A percentile compares a stretch with the other conserved stretches of the same genome.
Evolutionary conservation across 2,797 vertebrate species (phyloP).

Genomic region (Merluccius polli): DNA sequence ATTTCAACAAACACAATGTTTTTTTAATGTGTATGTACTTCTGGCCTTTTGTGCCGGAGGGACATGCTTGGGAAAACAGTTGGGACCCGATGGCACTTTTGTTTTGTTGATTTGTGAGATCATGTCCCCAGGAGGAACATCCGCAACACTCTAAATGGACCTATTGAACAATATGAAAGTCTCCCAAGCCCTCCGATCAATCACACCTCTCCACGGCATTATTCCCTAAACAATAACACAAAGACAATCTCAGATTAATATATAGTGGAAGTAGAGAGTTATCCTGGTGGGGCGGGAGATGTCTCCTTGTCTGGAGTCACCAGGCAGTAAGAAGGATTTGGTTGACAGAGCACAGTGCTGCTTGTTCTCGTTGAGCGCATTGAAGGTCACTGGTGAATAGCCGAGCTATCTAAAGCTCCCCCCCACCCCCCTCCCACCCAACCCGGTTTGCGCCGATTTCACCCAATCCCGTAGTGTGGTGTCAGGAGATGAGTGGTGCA

Average conservation of each 20-base stretch:
- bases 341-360: slow-evolving; percentile 65
- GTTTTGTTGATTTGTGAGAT: slow-evolving; percentile 46
- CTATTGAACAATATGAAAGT: slow-evolving; percentile 59
- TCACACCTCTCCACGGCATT: slow-evolving; percentile 54
- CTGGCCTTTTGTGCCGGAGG: background rate
- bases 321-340: slow-evolving; percentile 66
- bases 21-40: background rate
- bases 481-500: slow-evolving; percentile 67
- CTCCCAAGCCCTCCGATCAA: slow-evolving; percentile 57
- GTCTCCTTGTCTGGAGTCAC: slow-evolving; percentile 61
- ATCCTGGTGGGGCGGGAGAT: slow-evolving; percentile 39
- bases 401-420: slow-evolving; percentile 68
- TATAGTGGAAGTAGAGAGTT: slow-evolving; percentile 38
- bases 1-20: background rate
- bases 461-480: slow-evolving; percentile 49
- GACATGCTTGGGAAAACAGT: background rate
- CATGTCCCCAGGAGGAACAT: slow-evolving; percentile 50
- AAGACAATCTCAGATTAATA: slow-evolving; percentile 74
- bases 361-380: slow-evolving; percentile 50
- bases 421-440: background rate
- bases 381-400: slow-evolving; percentile 71
- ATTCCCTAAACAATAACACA: slow-evolving; percentile 68
- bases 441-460: slow-evolving; percentile 56
- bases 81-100: slow-evolving; percentile 18
- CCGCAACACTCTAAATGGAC: slow-evolving; percentile 53